Percentiles rank a stretch among this genome's conserved stretches.
These are phyloP conservation scores for Papilio demoleus DNA, from an alignment of 2,888 invertebrate genomes.

Conservation along the genomic window DNA sequence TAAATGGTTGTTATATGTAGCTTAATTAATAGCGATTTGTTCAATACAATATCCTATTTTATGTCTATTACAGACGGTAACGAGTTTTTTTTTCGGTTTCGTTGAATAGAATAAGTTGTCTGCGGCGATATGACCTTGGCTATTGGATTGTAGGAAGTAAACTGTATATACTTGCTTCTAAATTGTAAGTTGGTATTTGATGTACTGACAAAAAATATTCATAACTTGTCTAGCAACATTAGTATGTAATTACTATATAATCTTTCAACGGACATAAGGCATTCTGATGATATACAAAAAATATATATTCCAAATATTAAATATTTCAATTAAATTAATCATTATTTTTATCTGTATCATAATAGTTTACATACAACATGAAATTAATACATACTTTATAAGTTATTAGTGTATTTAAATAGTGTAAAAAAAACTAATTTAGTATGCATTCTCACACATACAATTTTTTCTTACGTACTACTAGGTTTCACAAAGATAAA, in stretches of 20 bases:
- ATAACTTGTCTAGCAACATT: slow-evolving; percentile 61
- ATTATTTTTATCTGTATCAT: too few relatives aligned
- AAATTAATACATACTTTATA: too few relatives aligned
- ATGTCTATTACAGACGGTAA: slow-evolving; percentile 51
- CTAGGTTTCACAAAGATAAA: too few relatives aligned
- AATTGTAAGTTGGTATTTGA: slow-evolving; percentile 82
- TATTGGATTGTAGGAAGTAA: slow-evolving; percentile 84
- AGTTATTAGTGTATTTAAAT: too few relatives aligned
- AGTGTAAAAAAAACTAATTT: too few relatives aligned
- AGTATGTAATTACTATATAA: slow-evolving; percentile 50
- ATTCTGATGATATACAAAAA: too few relatives aligned
- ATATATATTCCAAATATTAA: too few relatives aligned
- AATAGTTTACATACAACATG: too few relatives aligned
- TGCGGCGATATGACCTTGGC: slow-evolving; percentile 79
- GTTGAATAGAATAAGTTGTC: slow-evolving; percentile 79
- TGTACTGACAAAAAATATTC: slow-evolving; percentile 80
- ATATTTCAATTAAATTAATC: background rate
- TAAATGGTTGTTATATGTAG: slow-evolving; percentile 46
- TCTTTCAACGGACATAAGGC: slow-evolving; percentile 30
- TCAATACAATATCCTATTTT: slow-evolving; percentile 25
- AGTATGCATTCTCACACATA: too few relatives aligned
- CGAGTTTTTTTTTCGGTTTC: slow-evolving; percentile 67
- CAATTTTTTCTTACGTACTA: too few relatives aligned
- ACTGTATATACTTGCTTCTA: slow-evolving; percentile 81
- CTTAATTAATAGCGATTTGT: slow-evolving; percentile 54